phyloP scores from a whole-genome alignment of 2,888 invertebrate genomes.

The Meloe dianella region DNA sequence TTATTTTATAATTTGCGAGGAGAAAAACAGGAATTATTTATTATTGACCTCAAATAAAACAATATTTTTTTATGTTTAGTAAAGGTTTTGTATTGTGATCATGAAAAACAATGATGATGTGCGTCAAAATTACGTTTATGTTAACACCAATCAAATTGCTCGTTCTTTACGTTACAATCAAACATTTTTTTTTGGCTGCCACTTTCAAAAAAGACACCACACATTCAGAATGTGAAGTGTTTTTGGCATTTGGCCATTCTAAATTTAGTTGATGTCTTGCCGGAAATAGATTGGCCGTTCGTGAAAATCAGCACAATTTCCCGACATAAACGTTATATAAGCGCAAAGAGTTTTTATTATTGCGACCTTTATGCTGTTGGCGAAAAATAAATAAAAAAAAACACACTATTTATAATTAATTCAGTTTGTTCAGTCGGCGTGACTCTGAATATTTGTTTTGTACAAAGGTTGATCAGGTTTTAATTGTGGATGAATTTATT shows the following conservation, averaged over 20 bases:
- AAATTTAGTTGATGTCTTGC: constrained; percentile 6
- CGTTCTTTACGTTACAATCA: background rate
- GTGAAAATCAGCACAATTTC: background rate
- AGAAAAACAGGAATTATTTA: constrained; percentile 6
- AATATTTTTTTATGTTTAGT: background rate
- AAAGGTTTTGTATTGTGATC: background rate
- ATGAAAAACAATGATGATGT: background rate
- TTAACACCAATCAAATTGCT: background rate
- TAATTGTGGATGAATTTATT: background rate
- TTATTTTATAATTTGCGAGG: no score
- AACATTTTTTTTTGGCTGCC: background rate
- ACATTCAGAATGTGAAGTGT: constrained; percentile 8
- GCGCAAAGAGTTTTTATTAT: background rate
- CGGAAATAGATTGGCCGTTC: constrained; percentile 4
- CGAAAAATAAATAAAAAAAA: background rate
- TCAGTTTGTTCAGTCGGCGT: background rate
- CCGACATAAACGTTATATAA: background rate
- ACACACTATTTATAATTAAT: constrained; percentile 1
- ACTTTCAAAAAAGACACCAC: background rate
- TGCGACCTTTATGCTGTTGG: background rate
- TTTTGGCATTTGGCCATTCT: constrained; percentile 1
- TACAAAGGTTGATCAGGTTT: background rate
- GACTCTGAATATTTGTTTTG: background rate
- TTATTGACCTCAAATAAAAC: constrained; percentile 8
- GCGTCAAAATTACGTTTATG: background rate